These are phyloP conservation scores for Actinia tenebrosa DNA, from an alignment of 64 coral and sea anemone species.

Conservation along the genomic window DNA sequence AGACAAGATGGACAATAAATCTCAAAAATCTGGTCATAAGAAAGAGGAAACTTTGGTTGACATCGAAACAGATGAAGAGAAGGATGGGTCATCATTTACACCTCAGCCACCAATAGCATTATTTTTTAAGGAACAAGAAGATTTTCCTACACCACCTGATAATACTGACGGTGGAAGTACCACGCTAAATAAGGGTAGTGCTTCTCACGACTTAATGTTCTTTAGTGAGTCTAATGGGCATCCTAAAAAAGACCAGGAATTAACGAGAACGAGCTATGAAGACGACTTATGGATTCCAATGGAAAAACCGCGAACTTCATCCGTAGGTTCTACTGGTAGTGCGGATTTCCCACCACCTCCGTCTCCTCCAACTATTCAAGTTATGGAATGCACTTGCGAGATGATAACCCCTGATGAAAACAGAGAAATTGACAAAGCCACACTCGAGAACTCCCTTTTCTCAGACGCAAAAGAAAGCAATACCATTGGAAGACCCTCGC, in stretches of 20 bases:
- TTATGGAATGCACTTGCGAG: slow-evolving; percentile 51
- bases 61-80: slow-evolving; percentile 34
- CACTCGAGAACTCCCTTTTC: slow-evolving; percentile 25
- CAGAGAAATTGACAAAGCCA: slow-evolving; percentile 1
- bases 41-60: slow-evolving; percentile 41
- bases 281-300: slow-evolving; percentile 27
- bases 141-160: slow-evolving; percentile 34
- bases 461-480: slow-evolving; percentile 20
- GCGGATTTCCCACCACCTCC: slow-evolving; percentile 23
- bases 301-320: slow-evolving; percentile 1
- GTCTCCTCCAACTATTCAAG: slow-evolving; percentile 15
- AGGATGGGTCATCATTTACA: background rate
- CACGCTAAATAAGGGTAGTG: background rate
- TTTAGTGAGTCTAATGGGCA: slow-evolving; percentile 21
- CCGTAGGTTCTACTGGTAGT: slow-evolving; percentile 3
- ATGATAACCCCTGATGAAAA: background rate
- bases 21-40: background rate
- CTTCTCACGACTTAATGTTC: slow-evolving; percentile 38
- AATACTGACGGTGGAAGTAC: background rate
- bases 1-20: background rate
- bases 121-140: slow-evolving; percentile 22
- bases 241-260: slow-evolving; percentile 21
- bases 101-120: slow-evolving; percentile 10
- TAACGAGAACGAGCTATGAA: background rate
- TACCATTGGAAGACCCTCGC: slow-evolving; percentile 32